Evolutionary conservation across 2,797 vertebrate species (phyloP).

Genomic region (Somateria mollissima): DNA sequence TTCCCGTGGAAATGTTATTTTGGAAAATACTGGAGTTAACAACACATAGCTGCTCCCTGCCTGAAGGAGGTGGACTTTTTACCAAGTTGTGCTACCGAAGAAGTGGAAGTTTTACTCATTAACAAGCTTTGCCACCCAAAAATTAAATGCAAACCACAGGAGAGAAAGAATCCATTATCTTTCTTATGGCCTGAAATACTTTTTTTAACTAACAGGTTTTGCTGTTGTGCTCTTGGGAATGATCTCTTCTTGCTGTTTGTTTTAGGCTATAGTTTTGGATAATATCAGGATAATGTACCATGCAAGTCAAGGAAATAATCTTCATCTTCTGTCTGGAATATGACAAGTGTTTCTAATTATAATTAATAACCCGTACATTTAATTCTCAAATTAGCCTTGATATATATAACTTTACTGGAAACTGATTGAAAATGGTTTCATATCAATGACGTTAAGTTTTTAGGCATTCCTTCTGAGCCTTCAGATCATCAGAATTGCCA

Average conservation of each 20-base stretch:
- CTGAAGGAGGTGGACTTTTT: background rate
- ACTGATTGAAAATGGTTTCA: background rate
- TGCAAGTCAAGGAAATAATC: slow-evolving; percentile 63
- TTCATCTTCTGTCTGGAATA: slow-evolving; percentile 51
- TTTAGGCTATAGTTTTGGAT: slow-evolving; percentile 4
- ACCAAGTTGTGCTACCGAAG: background rate
- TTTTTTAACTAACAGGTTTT: background rate
- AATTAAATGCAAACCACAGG: slow-evolving; percentile 2
- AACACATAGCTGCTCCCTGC: background rate
- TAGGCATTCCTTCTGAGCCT: background rate
- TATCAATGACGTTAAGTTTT: background rate
- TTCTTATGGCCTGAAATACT: background rate
- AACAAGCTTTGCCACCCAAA: background rate
- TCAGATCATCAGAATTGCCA: background rate
- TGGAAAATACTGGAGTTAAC: background rate
- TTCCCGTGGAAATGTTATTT: background rate
- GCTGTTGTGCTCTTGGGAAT: background rate
- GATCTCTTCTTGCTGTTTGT: background rate
- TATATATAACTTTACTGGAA: slow-evolving; percentile 30
- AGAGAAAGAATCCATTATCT: background rate
- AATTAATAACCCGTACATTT: slow-evolving; percentile 65
- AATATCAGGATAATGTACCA: slow-evolving; percentile 43
- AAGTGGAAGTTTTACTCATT: background rate
- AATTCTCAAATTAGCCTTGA: slow-evolving; percentile 46
- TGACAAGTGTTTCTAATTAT: slow-evolving; percentile 65